Base-by-base conservation (phyloP, 2,797 vertebrate genomes). In the Tachyglossus aculeatus region DNA sequence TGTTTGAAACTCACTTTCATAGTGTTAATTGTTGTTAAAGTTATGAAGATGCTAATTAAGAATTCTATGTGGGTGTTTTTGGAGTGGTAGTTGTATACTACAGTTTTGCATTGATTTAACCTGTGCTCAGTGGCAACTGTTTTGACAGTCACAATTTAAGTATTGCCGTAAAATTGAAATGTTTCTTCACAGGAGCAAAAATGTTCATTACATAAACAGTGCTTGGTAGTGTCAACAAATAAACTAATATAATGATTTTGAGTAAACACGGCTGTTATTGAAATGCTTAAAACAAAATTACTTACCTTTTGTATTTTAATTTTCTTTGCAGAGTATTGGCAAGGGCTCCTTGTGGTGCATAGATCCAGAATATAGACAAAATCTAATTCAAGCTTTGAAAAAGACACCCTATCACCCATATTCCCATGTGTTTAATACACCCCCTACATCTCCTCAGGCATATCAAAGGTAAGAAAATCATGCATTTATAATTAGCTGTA, bases 361-460 rank as follows among this genome's bases (percentile, higher is more conserved):
- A 92, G 94, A 95, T 87, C 94, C 94, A 77, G 94, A 93, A 85
- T 94, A 94, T 78, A 92, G 93, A 91, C 97, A 98, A 94, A 99
- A 99, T 91, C 94, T 99, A 90, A 99, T 99, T 93, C 98, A 99
- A 94, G 97, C 97, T 58, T 95, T 99, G 93, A 99, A 98, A 95
- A 99, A 98, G 95, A 99, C 98, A 55, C 98, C 97, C 80, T 98
- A 98, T 84, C 98, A 99, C 85, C 95, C 97, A 37, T 96, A 97
- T 90, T 95, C 96, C 55, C 95, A 96, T 47, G 94, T 96, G 87
- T 94, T 98, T 92, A 95, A 74, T 85, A 94, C 96, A 39, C 95
- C 96, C 71, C 95, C 96, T 86, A 94, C 95, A 82, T 97, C 95
- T 86, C 96, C 95, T 95, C 92, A 93, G 94, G 94, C 95, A 84